Evolutionary conservation across 2,888 invertebrate genomes (phyloP), one percentile per base, ranked within the genome.

Genomic region (Microctonus aethiopoides): DNA sequence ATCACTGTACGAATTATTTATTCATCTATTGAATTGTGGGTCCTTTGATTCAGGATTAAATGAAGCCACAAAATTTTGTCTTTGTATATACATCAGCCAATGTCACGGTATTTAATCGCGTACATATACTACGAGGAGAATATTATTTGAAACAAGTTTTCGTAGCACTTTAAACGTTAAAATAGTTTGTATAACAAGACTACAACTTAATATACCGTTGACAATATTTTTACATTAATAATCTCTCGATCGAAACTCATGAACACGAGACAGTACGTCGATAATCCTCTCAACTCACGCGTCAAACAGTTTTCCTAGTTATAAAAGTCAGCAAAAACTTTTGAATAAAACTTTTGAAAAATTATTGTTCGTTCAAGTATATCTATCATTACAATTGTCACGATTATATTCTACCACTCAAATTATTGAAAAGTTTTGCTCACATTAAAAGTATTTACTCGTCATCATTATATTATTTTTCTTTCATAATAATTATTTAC

Each of bases 211-310:
- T 26, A 13, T 22, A 26, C 11, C 2, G 5, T 22, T n/a, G 54
- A 24, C 24, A 26, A 54, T 54, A 24, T 26, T 54, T 54, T 54
- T 54, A 54, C 54, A 11, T 46, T 54, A 26, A 54, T 54, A 54
- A 54, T 54, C 54, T 54, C 24, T 9, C 54, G 10, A 46, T 46
- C 26, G 26, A n/a, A 54, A 54, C 54, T 54, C 54, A 46, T 46
- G 46, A 46, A 46, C 46, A 54, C 54, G 54, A 54, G 54, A 54
- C 54, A 54, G 54, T 26, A 24, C 54, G 54, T 54, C 54, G 54
- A 54, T 54, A 54, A 54, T 54, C 54, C 54, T 26, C 54, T 13
- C 54, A n/a, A 46, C 20, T 54, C 54, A 54, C 26, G n/a, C 29
- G 29, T 29, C 7, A 7, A 29, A 29, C 4, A 29, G 29, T 29